Percentiles rank a stretch among this genome's conserved stretches.
phyloP scores from a whole-genome alignment of 2,888 invertebrate species.

The Nemoura dubitans region DNA sequence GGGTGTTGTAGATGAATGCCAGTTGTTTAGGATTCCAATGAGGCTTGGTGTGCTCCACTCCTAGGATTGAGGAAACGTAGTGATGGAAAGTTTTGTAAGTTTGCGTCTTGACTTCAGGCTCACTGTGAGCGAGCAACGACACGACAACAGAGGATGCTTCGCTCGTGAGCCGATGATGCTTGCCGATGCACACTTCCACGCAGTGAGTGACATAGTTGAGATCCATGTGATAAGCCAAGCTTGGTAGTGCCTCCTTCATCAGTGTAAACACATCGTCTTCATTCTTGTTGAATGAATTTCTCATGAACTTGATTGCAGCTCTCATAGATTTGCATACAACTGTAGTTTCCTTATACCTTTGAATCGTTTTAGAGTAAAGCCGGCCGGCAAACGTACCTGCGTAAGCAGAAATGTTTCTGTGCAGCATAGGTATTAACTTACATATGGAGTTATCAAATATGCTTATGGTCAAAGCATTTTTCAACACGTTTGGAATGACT shows the following conservation, averaged over 20 bases:
- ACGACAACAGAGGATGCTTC: conserved; percentile 55
- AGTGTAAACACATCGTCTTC: conserved; percentile 50
- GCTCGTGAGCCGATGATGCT: background rate
- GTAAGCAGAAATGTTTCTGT: conserved; percentile 60
- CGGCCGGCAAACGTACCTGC: conserved; percentile 60
- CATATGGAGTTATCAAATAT: conserved; percentile 63
- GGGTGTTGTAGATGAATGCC: conserved; percentile 66
- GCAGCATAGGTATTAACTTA: conserved; percentile 61
- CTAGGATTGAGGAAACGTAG: conserved; percentile 65
- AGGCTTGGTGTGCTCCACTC: conserved; percentile 60
- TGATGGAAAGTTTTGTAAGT: conserved; percentile 67
- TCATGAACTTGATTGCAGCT: conserved; percentile 61
- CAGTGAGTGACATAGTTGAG: conserved; percentile 64
- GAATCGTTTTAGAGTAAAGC: conserved; percentile 58
- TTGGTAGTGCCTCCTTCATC: conserved; percentile 66
- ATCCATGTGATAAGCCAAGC: conserved; percentile 69
- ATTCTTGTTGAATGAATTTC: conserved; percentile 54
- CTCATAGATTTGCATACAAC: conserved; percentile 62
- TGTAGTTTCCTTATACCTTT: conserved; percentile 61
- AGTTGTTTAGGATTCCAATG: conserved; percentile 62
- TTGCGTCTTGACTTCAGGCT: conserved; percentile 64
- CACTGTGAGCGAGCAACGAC: conserved; percentile 67
- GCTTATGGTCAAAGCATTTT: conserved; percentile 59
- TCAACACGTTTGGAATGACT: conserved; percentile 61
- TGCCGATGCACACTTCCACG: conserved; percentile 58